Conservation (phyloP, 2,888 invertebrate species). For the Electrophaes corylata region DNA sequence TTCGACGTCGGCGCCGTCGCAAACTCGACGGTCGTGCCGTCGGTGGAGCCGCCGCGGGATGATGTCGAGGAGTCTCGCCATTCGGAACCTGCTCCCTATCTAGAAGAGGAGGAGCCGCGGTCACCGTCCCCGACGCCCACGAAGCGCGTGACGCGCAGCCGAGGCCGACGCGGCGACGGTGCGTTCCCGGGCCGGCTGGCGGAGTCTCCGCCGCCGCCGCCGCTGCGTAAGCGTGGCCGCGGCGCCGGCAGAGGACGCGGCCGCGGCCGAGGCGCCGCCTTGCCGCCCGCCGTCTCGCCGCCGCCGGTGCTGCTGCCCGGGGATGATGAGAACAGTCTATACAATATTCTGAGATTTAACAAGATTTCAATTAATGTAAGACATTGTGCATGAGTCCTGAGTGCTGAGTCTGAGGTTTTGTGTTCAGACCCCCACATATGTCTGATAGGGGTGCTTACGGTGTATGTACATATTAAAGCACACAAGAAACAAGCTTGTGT, state of each 20-base stretch:
- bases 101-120: constrained; percentile 71
- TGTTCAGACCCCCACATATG: too few species aligned
- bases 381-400: constrained; percentile 7
- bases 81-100: constrained; percentile 39
- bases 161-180: constrained; percentile 81
- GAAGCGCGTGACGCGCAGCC: constrained; percentile 87
- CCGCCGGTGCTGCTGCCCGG: constrained; percentile 79
- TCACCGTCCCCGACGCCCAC: constrained; percentile 84
- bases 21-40: constrained; percentile 63
- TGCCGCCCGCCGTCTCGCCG: constrained; percentile 79
- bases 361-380: constrained; percentile 91
- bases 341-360: constrained; percentile 92
- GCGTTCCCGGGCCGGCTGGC: constrained; percentile 77
- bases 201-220: constrained; percentile 78
- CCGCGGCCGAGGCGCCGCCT: constrained; percentile 73
- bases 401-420: too few species aligned
- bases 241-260: constrained; percentile 69
- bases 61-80: constrained; percentile 65
- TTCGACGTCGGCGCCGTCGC: constrained; percentile 65
- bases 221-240: constrained; percentile 67
- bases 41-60: constrained; percentile 62
- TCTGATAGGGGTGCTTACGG: too few species aligned
- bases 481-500: too few species aligned
- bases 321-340: constrained; percentile 93
- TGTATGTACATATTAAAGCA: too few species aligned